A percentile compares a stretch with the other conserved stretches of the same genome.
Evolutionary conservation across 2,797 vertebrate species (phyloP).

Genomic region (Eulemur albifrons): DNA sequence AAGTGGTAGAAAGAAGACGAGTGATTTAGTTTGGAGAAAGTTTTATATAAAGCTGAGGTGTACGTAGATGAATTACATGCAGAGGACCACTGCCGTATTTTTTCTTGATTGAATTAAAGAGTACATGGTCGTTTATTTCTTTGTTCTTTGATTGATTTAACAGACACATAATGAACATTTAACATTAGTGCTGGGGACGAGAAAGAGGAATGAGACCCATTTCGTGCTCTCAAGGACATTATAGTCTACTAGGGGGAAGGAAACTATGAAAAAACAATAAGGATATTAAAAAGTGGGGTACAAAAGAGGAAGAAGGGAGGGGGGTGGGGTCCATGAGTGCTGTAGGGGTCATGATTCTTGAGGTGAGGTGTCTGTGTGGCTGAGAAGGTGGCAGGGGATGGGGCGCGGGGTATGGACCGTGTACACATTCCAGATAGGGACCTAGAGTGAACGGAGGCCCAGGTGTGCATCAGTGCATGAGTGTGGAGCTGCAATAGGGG

Average conservation of each 20-base stretch:
- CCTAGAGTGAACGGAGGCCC: neutral
- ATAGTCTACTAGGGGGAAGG: neutral
- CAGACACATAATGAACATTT: neutral
- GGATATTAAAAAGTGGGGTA: neutral
- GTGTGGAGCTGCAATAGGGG: neutral
- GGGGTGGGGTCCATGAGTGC: neutral
- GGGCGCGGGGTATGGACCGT: neutral
- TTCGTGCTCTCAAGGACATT: neutral
- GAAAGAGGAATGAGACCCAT: neutral
- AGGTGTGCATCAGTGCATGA: accelerated
- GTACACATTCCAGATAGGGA: neutral
- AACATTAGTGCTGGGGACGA: neutral
- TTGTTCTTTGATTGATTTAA: neutral
- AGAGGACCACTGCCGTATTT: neutral
- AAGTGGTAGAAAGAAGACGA: neutral
- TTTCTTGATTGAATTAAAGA: neutral
- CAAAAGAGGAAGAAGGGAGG: neutral
- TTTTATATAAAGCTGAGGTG: neutral
- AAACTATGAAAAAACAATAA: neutral
- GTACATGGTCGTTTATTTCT: neutral
- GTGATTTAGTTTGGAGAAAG: neutral
- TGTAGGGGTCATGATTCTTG: neutral
- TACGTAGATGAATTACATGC: neutral
- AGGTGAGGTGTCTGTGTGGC: neutral
- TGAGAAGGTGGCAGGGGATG: neutral